These are phyloP conservation scores for Lasioglossum malachurum DNA, from an alignment of 2,888 invertebrate species.

Conservation along the genomic window DNA sequence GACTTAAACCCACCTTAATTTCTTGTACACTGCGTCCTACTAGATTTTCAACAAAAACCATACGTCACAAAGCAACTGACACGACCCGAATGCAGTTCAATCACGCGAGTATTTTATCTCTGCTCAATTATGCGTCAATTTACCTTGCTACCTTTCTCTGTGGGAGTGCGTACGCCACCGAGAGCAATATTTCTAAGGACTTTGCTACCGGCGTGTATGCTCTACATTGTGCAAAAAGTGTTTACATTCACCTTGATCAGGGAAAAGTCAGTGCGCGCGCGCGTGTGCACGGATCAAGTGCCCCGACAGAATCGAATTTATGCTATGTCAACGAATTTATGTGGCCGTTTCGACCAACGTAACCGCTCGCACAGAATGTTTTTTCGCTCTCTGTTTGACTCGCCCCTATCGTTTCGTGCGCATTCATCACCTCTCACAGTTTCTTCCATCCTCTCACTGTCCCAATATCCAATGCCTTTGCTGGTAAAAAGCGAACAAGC, in stretches of 20 bases:
- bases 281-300: conserved; percentile 15
- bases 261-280: conserved; percentile 31
- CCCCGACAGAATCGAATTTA: conserved; percentile 20
- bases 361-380: conserved; percentile 8
- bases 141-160: background rate
- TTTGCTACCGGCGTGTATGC: background rate
- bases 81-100: background rate
- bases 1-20: background rate
- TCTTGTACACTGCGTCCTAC: background rate
- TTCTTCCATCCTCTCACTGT: conserved; percentile 54
- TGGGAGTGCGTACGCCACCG: background rate
- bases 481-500: conserved; percentile 55
- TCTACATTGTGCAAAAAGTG: conserved; percentile 15
- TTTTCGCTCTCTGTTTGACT: background rate
- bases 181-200: conserved; percentile 12
- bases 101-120: background rate
- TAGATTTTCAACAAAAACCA: background rate
- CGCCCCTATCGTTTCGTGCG: conserved; percentile 37
- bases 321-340: conserved; percentile 34
- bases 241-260: conserved; percentile 35
- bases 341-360: conserved; percentile 34
- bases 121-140: background rate
- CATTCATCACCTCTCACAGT: conserved; percentile 51
- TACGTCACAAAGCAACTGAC: background rate
- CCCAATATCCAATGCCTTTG: conserved; percentile 45